A percentile compares a stretch with the other conserved stretches of the same genome.
phyloP scores from a whole-genome alignment of 2,888 invertebrate species.

The Dicyrtoma fusca region DNA sequence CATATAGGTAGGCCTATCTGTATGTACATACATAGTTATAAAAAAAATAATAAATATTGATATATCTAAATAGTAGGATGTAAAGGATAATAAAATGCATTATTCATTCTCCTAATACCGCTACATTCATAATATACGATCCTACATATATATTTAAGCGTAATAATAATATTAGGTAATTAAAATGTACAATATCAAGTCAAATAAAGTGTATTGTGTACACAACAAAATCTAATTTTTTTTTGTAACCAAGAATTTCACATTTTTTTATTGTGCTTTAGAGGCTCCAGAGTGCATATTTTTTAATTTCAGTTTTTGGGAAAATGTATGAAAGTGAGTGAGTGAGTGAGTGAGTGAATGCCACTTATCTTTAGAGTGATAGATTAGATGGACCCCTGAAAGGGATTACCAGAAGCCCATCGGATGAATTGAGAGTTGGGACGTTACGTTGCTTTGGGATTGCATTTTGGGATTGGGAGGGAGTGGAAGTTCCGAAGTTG shows the following conservation, averaged over 20 bases:
- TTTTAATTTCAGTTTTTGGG: no score
- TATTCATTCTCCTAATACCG: no score
- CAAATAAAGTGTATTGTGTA: constrained; percentile 33
- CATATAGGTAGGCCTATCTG: neutral
- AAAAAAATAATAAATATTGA: constrained; percentile 14
- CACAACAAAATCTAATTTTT: constrained; percentile 25
- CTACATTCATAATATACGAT: no score
- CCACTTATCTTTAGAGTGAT: no score
- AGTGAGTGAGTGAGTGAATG: no score
- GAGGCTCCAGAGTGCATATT: no score
- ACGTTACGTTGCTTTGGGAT: no score
- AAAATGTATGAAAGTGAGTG: no score
- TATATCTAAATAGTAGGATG: constrained; percentile 1
- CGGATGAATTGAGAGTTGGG: no score
- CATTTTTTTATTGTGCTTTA: constrained; percentile 4
- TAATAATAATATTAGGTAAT: constrained; percentile 35
- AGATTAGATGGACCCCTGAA: no score
- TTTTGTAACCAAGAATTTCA: constrained; percentile 20
- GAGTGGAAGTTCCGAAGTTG: neutral
- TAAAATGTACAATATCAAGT: constrained; percentile 23
- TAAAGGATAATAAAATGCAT: neutral
- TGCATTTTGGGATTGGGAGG: neutral
- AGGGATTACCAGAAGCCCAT: no score
- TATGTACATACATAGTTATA: constrained; percentile 2
- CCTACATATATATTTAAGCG: no score